Evolutionary conservation across 2,888 invertebrate species (phyloP).

Genomic region (Xestia ashworthii): DNA sequence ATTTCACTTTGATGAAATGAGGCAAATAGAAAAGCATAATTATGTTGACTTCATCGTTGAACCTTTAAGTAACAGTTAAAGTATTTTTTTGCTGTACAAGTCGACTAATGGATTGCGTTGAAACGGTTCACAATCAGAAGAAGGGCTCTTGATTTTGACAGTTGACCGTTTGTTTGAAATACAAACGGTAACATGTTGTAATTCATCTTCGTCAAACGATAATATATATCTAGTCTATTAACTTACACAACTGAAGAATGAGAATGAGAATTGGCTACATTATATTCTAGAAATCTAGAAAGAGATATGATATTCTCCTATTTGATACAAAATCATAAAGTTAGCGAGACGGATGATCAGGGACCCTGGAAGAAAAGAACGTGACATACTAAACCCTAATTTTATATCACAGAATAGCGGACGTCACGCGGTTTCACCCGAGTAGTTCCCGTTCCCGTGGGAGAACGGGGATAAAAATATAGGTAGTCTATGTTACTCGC

Average conservation of each 20-base stretch:
- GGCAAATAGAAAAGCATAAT: neutral
- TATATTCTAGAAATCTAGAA: neutral
- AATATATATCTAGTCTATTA: neutral
- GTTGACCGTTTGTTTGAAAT: neutral
- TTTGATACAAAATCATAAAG: no score
- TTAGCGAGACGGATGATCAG: neutral
- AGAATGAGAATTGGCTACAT: neutral
- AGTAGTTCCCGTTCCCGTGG: no score
- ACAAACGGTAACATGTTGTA: no score
- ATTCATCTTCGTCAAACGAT: neutral
- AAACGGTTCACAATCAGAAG: neutral
- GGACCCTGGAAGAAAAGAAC: neutral
- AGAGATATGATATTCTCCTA: neutral
- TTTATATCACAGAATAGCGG: no score
- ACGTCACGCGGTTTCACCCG: no score
- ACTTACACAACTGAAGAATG: neutral
- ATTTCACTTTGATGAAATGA: neutral
- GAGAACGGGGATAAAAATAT: no score
- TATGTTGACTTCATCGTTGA: neutral
- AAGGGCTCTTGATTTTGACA: neutral
- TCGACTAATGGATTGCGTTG: conserved; percentile 6
- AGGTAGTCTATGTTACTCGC: no score
- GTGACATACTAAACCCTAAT: neutral
- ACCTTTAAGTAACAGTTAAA: neutral
- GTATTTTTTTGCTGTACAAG: neutral